phyloP scores from a whole-genome alignment of 2,113 vertebrate species.

The Thamnaconus septentrionalis region DNA sequence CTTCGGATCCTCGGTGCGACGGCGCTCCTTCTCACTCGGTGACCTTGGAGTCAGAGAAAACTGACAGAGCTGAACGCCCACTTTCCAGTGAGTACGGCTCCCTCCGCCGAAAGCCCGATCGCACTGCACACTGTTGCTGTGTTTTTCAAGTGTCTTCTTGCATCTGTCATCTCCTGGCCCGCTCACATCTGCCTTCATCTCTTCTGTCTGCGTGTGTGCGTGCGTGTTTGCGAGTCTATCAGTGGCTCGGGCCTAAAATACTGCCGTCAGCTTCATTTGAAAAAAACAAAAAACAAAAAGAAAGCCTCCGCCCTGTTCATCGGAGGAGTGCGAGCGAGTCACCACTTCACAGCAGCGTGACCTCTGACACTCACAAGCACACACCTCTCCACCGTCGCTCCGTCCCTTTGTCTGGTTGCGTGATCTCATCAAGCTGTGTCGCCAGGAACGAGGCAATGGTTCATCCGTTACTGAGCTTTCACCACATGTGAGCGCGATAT shows the following conservation, averaged over 20 bases:
- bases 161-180: background rate
- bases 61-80: conserved; percentile 48
- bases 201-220: background rate
- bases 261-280: too few relatives aligned
- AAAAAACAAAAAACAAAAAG: too few relatives aligned
- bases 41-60: conserved; percentile 60
- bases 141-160: background rate
- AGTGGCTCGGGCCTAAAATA: background rate
- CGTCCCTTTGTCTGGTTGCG: too few relatives aligned
- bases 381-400: too few relatives aligned
- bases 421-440: too few relatives aligned
- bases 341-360: conserved; percentile 8
- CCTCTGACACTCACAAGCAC: background rate
- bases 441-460: too few relatives aligned
- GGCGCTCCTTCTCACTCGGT: conserved; percentile 36
- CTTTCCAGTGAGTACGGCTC: conserved; percentile 70
- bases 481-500: too few relatives aligned
- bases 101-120: background rate
- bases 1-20: conserved; percentile 43
- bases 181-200: background rate
- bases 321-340: background rate
- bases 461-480: too few relatives aligned
- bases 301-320: background rate
- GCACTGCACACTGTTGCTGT: background rate
- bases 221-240: background rate